These are phyloP conservation scores for Fringilla coelebs DNA, from an alignment of 2,797 vertebrate species.

Conservation along the genomic window DNA sequence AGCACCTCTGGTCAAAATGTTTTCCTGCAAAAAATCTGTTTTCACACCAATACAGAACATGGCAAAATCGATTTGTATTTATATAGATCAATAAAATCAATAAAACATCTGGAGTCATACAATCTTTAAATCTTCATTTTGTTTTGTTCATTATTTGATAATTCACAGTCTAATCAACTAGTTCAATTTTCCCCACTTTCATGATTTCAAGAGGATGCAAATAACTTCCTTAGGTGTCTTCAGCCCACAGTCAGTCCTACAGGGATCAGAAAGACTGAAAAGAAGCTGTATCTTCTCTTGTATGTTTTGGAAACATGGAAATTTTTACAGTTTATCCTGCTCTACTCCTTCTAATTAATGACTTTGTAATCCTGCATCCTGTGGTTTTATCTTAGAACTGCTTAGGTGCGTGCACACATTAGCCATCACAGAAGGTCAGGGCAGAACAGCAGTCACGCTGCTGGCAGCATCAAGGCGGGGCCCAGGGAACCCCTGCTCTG, in stretches of 20 bases:
- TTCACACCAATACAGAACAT: background rate
- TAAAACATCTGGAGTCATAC: background rate
- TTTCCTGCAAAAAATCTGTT: background rate
- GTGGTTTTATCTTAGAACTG: background rate
- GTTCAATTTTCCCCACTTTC: background rate
- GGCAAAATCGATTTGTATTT: background rate
- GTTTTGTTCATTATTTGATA: background rate
- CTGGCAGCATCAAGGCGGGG: background rate
- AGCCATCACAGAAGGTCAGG: background rate
- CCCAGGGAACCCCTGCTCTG: fast-evolving
- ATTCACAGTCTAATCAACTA: background rate
- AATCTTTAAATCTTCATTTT: background rate
- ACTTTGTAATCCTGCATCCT: background rate
- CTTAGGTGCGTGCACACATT: background rate
- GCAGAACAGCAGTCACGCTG: too few species aligned
- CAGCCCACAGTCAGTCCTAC: background rate
- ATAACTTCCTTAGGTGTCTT: background rate
- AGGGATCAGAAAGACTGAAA: background rate
- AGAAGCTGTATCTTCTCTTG: background rate
- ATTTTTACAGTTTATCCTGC: background rate
- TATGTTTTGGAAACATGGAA: background rate
- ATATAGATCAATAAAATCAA: background rate
- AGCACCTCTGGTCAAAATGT: background rate
- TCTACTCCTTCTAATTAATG: background rate
- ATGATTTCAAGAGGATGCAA: background rate